Base-by-base conservation (phyloP, 2,888 invertebrate species). In the Himalopsyche japonica region DNA sequence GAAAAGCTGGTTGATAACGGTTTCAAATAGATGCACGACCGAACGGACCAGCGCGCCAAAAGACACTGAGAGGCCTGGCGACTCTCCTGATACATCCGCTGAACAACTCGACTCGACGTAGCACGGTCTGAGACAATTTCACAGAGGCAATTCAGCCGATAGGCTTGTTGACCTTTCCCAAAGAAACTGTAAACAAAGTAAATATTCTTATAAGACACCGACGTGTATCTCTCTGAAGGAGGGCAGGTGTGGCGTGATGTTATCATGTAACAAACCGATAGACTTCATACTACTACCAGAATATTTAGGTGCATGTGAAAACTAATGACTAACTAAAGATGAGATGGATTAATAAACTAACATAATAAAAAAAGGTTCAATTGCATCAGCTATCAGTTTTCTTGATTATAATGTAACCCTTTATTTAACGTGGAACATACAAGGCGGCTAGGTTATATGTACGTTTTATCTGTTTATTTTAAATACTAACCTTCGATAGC, bases 401-500 rank as follows among this genome's bases (percentile, higher is more conserved):
- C 43, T 43, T 43, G 3, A 15, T 43, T 43, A 2, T 43, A 43
- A 15, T 43, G 15, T 15, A 15, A 43, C 0, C 15, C 15, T 43
- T 15, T 15, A 12, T 15, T 12, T 3, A 15, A 43, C 43, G 15
- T 43, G 7, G n/a, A n/a, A n/a, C n/a, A n/a, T n/a, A n/a, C n/a
- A n/a, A n/a, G n/a, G n/a, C n/a, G n/a, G n/a, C n/a, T n/a, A n/a
- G n/a, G n/a, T n/a, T n/a, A n/a, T n/a, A n/a, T n/a, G n/a, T n/a
- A n/a, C n/a, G n/a, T n/a, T n/a, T n/a, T n/a, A n/a, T n/a, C n/a
- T n/a, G n/a, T n/a, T n/a, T n/a, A n/a, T n/a, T n/a, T n/a, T n/a
- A n/a, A n/a, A n/a, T n/a, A n/a, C n/a, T n/a, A 87, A 88, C 92
- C 92, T 92, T 92, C 92, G 92, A 92, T 92, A 92, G 92, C 92